phyloP scores from a whole-genome alignment of 2,888 invertebrate genomes.

The Alloscopus bannaensis region DNA sequence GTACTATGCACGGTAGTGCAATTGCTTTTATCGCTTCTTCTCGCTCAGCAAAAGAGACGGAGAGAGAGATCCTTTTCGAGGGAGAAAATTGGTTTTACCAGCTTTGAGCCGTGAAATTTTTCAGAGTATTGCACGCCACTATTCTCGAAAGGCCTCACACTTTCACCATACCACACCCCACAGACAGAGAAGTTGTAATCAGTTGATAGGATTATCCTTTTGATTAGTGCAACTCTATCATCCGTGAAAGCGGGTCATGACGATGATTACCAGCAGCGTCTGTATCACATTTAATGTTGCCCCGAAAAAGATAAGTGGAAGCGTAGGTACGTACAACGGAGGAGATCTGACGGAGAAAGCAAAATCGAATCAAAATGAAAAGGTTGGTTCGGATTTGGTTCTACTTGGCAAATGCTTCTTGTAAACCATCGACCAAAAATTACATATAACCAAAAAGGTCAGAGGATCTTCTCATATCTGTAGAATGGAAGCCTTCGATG shows the following conservation, averaged over 20 bases:
- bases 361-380: background rate
- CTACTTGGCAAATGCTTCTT: no score
- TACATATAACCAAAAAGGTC: no score
- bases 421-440: no score
- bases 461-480: no score
- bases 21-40: no score
- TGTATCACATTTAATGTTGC: background rate
- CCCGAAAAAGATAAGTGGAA: no score
- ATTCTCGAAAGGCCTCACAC: background rate
- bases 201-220: conserved; percentile 57
- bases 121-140: conserved; percentile 29
- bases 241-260: conserved; percentile 36
- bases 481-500: no score
- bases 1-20: conserved; percentile 22
- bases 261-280: conserved; percentile 1
- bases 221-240: conserved; percentile 45
- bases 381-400: no score
- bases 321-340: no score
- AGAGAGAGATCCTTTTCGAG: conserved; percentile 12
- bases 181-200: conserved; percentile 37
- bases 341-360: background rate
- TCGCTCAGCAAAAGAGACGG: no score
- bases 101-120: conserved; percentile 53
- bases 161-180: no score
- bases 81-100: conserved; percentile 48